Conservation (phyloP, 2,797 vertebrate genomes). For the Somateria mollissima region DNA sequence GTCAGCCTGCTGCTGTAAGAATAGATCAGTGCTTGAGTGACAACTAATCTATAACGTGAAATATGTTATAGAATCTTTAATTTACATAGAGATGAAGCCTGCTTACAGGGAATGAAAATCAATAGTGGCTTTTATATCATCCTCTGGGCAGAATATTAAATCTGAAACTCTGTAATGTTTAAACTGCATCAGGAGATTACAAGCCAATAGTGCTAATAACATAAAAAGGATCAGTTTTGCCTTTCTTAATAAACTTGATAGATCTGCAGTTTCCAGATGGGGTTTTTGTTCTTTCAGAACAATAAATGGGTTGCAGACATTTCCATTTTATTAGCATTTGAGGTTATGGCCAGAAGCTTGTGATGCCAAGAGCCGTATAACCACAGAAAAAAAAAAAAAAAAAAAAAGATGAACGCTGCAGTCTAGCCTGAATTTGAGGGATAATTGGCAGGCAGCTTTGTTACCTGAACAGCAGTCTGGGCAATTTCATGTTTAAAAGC, state of each 20-base stretch:
- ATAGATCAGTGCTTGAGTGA: not conserved
- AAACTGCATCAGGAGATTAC: conserved; percentile 49
- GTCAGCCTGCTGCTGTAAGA: not conserved
- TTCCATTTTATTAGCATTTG: not conserved
- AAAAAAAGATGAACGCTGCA: not conserved
- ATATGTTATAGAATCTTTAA: conserved; percentile 30
- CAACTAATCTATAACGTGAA: conserved; percentile 40
- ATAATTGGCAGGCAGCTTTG: not conserved
- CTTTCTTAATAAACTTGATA: conserved; percentile 4
- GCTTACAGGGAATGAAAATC: conserved; percentile 46
- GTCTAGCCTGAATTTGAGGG: not conserved
- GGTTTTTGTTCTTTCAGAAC: not conserved
- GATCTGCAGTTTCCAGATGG: not conserved
- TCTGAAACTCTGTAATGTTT: conserved; percentile 6
- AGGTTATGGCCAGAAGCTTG: not conserved
- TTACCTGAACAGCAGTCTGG: not conserved
- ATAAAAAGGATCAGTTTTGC: not conserved
- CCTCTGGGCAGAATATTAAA: conserved; percentile 20
- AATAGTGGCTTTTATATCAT: conserved; percentile 53
- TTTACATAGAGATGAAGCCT: conserved; percentile 55
- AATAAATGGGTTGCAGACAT: not conserved
- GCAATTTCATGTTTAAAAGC: not conserved
- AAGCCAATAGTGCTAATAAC: conserved; percentile 21
- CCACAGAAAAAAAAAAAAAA: not conserved
- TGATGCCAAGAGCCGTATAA: not conserved